Evolutionary conservation across 2,113 vertebrate genomes (phyloP).

Genomic region (Gavialis gangeticus): DNA sequence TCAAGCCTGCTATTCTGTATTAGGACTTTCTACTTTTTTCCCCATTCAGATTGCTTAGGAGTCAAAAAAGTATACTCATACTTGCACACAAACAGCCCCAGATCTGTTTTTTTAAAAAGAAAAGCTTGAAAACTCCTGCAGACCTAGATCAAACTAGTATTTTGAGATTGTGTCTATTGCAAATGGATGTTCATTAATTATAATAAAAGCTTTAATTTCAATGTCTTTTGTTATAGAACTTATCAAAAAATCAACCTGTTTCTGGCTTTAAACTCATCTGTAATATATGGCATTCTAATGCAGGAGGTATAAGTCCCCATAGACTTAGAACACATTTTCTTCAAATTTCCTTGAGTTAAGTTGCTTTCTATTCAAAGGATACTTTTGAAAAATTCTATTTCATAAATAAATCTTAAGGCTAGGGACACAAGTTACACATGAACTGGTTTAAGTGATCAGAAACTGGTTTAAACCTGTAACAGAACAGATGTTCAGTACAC

Average conservation of each 20-base stretch:
- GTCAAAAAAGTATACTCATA: background rate
- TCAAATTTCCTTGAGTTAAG: background rate
- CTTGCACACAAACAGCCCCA: rapidly evolving
- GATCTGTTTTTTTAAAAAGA: background rate
- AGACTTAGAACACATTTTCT: background rate
- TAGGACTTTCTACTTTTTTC: background rate
- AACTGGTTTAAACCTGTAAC: no score
- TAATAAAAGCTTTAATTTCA: background rate
- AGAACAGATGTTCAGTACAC: no score
- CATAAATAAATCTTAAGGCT: background rate
- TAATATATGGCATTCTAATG: slow-evolving; percentile 26
- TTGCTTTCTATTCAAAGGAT: background rate
- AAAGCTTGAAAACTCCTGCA: background rate
- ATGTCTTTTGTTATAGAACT: background rate
- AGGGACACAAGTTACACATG: background rate
- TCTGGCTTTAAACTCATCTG: slow-evolving; percentile 24
- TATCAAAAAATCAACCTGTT: slow-evolving; percentile 51
- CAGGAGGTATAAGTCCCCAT: background rate
- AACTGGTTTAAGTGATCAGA: no score
- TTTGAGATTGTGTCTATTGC: background rate
- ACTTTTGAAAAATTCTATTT: background rate
- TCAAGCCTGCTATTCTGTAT: background rate
- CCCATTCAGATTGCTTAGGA: background rate
- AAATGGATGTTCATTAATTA: background rate
- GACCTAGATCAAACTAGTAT: background rate